Evolutionary conservation across 2,797 vertebrate genomes (phyloP), one percentile per base, ranked within the genome.

Genomic region (Coregonus ussuriensis): DNA sequence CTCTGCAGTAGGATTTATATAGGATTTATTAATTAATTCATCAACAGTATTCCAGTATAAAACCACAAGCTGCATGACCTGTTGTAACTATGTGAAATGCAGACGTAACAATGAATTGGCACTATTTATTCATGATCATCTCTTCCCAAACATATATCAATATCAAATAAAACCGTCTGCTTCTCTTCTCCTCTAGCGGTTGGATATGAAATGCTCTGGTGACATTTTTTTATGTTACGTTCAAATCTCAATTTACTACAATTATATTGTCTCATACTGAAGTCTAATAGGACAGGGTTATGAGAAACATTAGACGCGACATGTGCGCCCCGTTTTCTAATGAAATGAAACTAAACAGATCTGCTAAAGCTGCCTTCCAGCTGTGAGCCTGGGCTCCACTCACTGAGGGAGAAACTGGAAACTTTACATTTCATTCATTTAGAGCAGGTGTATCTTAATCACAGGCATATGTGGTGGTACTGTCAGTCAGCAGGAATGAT

Each of bases 271-370:
- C 56, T 41, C 54, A 74, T 74, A 62, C 76, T 78, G 51, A n/a
- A 29, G 62, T 53, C 66, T 81, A 75, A 85, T 81, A 77, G 78
- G 67, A 68, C 74, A 73, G 37, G 31, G 79, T 85, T 87, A 74
- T 84, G 74, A 85, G 52, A 33, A 67, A 80, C 74, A 88, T 86
- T 84, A 77, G 52, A 82, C 78, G 74, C 86, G 86, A 89, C 86
- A 65, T 65, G 74, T 76, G 15, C 85, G 83, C 80, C 76, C 67
- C 21, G 7, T 76, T 83, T 89, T 86, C 74, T 87, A 88, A 87
- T 85, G 76, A 56, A 84, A 91, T 74, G 1, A 67, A 85, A 81
- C 83, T 86, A 88, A 91, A 92, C 86, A 81, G 80, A 88, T 86
- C 72, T 82, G 81, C 35, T 77, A 74, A 78, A 77, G 76, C 74